Percentiles rank a stretch among this genome's conserved stretches.
Conservation (phyloP, 1,140 invertebrate genomes). For the Charaxes varanes region DNA sequence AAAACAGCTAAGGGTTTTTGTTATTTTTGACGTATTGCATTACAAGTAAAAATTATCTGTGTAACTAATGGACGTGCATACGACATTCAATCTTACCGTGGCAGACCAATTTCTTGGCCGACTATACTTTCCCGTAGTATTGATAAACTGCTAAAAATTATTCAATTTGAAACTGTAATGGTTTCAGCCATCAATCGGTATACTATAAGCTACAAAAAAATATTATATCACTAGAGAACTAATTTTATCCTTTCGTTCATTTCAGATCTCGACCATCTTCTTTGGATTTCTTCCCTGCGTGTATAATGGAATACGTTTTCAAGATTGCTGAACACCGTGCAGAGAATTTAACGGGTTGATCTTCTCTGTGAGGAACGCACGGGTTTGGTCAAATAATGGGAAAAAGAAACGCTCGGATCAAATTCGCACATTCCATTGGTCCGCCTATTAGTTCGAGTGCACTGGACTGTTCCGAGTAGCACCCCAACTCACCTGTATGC, state of each 20-base stretch:
- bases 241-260: conserved; percentile 29
- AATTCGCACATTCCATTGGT: conserved; percentile 67
- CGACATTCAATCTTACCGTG: too few relatives aligned
- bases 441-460: conserved; percentile 48
- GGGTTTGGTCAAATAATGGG: conserved; percentile 67
- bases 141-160: too few relatives aligned
- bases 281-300: conserved; percentile 13
- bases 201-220: too few relatives aligned
- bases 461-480: conserved; percentile 46
- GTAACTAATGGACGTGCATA: too few relatives aligned
- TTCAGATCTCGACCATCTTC: conserved; percentile 39
- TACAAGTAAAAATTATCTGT: too few relatives aligned
- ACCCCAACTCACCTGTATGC: conserved; percentile 32
- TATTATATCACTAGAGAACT: conserved; percentile 2
- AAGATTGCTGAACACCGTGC: conserved; percentile 3
- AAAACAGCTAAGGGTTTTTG: too few relatives aligned
- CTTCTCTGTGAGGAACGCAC: conserved; percentile 33
- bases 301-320: conserved; percentile 42
- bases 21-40: too few relatives aligned
- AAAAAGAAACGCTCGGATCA: conserved; percentile 69
- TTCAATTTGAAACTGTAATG: too few relatives aligned
- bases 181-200: too few relatives aligned
- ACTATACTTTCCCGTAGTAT: too few relatives aligned
- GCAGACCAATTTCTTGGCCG: too few relatives aligned
- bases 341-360: conserved; percentile 27